Conservation (phyloP, 2,888 invertebrate species). For the Germaria angustata region DNA sequence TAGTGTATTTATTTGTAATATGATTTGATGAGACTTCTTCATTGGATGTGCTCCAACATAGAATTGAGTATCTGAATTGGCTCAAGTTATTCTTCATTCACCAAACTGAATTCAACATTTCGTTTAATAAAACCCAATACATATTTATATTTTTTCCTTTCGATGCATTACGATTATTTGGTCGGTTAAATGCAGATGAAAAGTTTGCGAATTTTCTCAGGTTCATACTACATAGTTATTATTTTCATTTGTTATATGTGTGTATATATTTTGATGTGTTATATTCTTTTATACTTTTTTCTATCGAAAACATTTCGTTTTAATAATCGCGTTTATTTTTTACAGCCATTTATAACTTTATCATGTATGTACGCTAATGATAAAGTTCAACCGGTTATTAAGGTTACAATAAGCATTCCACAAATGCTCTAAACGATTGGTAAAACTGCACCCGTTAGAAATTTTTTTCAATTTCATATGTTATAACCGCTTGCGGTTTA, state of each 20-base stretch:
- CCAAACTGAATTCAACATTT: constrained; percentile 23
- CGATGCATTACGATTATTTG: neutral
- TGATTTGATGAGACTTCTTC: neutral
- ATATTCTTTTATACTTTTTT: constrained; percentile 2
- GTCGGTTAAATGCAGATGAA: neutral
- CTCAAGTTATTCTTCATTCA: constrained; percentile 23
- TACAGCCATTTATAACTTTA: constrained; percentile 37
- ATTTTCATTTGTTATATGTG: neutral
- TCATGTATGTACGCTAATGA: neutral
- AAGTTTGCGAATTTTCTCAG: neutral
- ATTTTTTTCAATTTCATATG: constrained; percentile 38
- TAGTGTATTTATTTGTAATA: constrained; percentile 19
- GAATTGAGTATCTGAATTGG: constrained; percentile 14
- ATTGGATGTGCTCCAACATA: constrained; percentile 43
- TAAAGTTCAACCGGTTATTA: constrained; percentile 23
- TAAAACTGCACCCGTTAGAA: constrained; percentile 25
- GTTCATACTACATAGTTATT: neutral
- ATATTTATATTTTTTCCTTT: neutral
- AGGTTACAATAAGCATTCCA: constrained; percentile 34
- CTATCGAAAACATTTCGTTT: constrained; percentile 19
- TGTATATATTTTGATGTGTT: neutral
- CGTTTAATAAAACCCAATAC: constrained; percentile 12
- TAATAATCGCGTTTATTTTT: constrained; percentile 33
- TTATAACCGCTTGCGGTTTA: constrained; percentile 33
- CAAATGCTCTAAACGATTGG: constrained; percentile 48